Base-by-base conservation (phyloP, 2,113 vertebrate genomes). In the Xiphias gladius region DNA sequence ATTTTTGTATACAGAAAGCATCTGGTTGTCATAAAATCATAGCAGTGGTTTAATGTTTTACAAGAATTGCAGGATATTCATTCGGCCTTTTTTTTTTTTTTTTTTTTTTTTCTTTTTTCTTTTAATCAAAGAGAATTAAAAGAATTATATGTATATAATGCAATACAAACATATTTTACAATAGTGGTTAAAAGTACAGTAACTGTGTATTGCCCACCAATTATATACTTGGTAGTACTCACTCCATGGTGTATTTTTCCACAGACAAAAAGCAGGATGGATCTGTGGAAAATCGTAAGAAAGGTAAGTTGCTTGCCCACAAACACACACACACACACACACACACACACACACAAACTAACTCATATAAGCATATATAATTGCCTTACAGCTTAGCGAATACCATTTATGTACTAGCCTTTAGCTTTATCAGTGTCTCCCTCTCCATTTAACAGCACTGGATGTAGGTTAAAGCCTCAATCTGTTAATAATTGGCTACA, bases 191-290 rank as follows among this genome's bases (percentile, higher is more conserved):
- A 41, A 37, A 7, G 7, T 37, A 30, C 3, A 11, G 52, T 54
- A n/a, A 54, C 7, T 19, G 50, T 52, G 19, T 54, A 11, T 54
- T 54, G 28, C 13, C n/a, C 17, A 32, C 30, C 43, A 68, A 37
- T 80, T 63, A 43, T 76, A 72, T 61, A 62, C 11, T 32, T 5
- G 16, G 20, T 17, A 20, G 41, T 17, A 4, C 22, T 73, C 24
- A 76, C 26, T 81, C 76, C 85, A 73, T 75, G 67, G 32, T 66
- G 89, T 70, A 85, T 73, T 76, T 94, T 91, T 88, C n/a, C 72
- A 84, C 93, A 99, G 98, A 95, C 95, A 99, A 99, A 94, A 99
- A 99, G 91, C 97, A 99, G 95, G 98, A 99, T 84, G 97, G 96
- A 88, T 93, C 97, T 87, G 94, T 96, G 91, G 98, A 99, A 95